These are phyloP conservation scores for Acholoe squamosa DNA, from an alignment of 2,888 invertebrate species.

Conservation along the genomic window DNA sequence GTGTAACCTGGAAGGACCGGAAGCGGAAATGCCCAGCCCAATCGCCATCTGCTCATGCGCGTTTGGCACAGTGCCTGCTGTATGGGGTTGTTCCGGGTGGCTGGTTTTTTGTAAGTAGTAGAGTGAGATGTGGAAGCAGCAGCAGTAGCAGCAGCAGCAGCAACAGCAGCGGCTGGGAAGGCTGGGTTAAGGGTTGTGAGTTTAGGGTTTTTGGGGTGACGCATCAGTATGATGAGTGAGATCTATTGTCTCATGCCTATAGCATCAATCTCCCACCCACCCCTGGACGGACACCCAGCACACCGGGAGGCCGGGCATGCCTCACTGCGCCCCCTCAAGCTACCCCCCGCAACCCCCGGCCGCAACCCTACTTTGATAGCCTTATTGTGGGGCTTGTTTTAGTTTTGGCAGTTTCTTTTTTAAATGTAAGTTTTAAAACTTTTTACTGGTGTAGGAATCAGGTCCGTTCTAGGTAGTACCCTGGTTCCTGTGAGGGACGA, in stretches of 20 bases:
- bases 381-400: neutral
- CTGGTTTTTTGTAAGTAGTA: constrained; percentile 31
- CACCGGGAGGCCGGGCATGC: neutral
- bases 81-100: constrained; percentile 6
- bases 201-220: too few species aligned
- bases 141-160: neutral
- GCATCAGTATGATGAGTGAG: too few species aligned
- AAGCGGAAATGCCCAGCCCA: constrained; percentile 49
- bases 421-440: neutral
- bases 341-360: neutral
- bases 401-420: neutral
- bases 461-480: neutral
- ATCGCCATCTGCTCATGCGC: neutral
- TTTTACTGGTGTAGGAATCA: neutral
- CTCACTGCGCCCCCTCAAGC: too few species aligned
- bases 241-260: too few species aligned
- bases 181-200: too few species aligned
- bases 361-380: neutral
- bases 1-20: constrained; percentile 17
- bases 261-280: too few species aligned
- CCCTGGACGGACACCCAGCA: too few species aligned
- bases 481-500: too few species aligned
- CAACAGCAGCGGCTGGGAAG: too few species aligned
- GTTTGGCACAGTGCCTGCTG: neutral
- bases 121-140: too few species aligned